Base-by-base conservation (phyloP, 2,888 invertebrate genomes). In the Eumacrocentrus americanus region DNA sequence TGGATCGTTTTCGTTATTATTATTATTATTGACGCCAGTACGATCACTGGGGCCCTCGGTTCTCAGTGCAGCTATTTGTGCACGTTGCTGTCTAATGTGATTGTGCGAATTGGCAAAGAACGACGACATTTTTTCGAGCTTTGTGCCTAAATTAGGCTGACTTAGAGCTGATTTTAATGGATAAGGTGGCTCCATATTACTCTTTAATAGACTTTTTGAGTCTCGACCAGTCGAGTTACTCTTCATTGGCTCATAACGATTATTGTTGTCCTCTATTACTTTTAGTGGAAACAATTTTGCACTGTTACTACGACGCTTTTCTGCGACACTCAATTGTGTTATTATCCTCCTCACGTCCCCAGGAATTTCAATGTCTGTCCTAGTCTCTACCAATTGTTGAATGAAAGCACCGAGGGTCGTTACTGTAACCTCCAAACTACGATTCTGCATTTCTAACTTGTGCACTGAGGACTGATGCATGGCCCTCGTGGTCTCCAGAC, bases 331-430 rank as follows among this genome's bases (percentile, higher is more conserved):
- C 44, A 88, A 72, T 79, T 60, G 90, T 23, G 90, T 87, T 0
- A 92, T 83, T 44, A 93, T 89, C 65, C 90, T 84, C 52, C 91
- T 86, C 3, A 93, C 87, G 61, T 93, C 92, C 0, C 85, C 82
- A 0, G 92, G 91, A 48, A 91, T 81, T 51, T 92, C 91, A 11
- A 88, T 79, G 40, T 88, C 86, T 38, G 86, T 83, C 54, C 87
- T 86, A 12, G 84, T 83, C 37, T 89, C 88, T 18, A 88, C 85
- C 53, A 92, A 76, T 3, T 86, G 85, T 4, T 88, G 85, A n/a
- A 94, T 86, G 77, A 88, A 92, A 1, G 87, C 84, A 2, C 91
- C 91, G 3, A 94, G 81, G 0, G 90, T 84, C 0, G 87, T 84
- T 0, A 93, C 85, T 0, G 91, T 91, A 7, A 91, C 88, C 74